These are phyloP conservation scores for Synanthedon andrenaeformis DNA, from an alignment of 2,888 invertebrate genomes.

Conservation along the genomic window DNA sequence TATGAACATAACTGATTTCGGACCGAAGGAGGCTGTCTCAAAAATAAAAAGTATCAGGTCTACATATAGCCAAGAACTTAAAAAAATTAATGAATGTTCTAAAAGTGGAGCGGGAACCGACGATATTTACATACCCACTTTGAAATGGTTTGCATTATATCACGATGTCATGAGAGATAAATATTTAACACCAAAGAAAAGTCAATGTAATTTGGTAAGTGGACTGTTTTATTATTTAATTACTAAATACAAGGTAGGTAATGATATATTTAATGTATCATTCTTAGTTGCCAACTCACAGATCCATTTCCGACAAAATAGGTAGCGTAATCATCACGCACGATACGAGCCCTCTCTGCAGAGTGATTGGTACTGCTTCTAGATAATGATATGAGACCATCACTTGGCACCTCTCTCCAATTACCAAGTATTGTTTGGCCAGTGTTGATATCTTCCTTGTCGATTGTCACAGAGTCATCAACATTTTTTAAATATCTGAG, in stretches of 20 bases:
- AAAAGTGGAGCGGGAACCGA: not conserved
- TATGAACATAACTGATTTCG: too few relatives aligned
- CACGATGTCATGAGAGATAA: not conserved
- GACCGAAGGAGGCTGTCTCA: not conserved
- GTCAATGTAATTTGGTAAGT: conserved; percentile 1
- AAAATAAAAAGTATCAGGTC: not conserved
- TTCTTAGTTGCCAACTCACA: too few relatives aligned
- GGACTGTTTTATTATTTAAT: not conserved
- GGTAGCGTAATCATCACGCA: too few relatives aligned
- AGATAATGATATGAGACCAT: too few relatives aligned
- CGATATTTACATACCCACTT: not conserved
- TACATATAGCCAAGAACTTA: not conserved
- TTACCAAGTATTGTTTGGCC: too few relatives aligned
- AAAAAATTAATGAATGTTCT: not conserved
- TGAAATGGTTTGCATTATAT: not conserved
- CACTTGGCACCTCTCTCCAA: too few relatives aligned
- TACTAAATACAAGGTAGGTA: not conserved
- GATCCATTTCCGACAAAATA: too few relatives aligned
- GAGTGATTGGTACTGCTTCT: too few relatives aligned
- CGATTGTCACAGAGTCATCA: too few relatives aligned
- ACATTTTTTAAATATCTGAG: too few relatives aligned
- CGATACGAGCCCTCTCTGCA: too few relatives aligned
- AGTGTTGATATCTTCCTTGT: too few relatives aligned
- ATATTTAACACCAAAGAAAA: conserved; percentile 1
- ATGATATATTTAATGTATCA: not conserved